Conservation (phyloP, 2,888 invertebrate genomes). For the Tetragonula carbonaria region DNA sequence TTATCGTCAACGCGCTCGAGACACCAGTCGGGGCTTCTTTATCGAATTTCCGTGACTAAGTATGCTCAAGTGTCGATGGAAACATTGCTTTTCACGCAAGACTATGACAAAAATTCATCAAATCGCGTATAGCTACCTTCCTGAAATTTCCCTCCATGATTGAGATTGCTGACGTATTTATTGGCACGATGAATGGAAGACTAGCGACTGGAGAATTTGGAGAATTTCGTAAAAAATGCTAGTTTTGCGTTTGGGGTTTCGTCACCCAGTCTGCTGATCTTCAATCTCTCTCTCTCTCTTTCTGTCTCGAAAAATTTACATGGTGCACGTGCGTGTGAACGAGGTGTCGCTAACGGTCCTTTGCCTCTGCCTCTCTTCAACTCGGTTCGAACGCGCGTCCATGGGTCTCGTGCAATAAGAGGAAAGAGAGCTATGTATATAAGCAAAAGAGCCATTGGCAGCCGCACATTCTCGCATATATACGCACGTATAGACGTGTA, state of each 20-base stretch:
- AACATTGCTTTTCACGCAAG: constrained; percentile 40
- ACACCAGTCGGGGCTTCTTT: constrained; percentile 32
- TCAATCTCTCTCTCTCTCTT: not conserved
- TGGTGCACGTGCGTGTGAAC: constrained; percentile 66
- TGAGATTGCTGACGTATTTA: not conserved
- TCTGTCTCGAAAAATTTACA: constrained; percentile 55
- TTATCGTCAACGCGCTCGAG: constrained; percentile 34
- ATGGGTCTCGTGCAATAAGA: constrained; percentile 57
- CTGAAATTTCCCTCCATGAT: not conserved
- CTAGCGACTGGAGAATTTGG: too few species aligned
- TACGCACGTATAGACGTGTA: constrained; percentile 30
- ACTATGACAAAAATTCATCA: constrained; percentile 21
- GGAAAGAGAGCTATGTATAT: constrained; percentile 40
- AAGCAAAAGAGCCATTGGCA: constrained; percentile 52
- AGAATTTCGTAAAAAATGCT: not conserved
- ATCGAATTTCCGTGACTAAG: constrained; percentile 25
- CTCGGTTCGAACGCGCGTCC: constrained; percentile 46
- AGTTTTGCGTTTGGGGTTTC: not conserved
- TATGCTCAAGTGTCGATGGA: constrained; percentile 8
- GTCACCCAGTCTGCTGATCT: not conserved
- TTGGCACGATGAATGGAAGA: too few species aligned
- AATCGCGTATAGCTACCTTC: not conserved
- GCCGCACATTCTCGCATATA: constrained; percentile 52
- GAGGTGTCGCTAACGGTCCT: constrained; percentile 71
- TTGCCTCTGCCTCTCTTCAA: constrained; percentile 57